phyloP scores from a whole-genome alignment of 2,888 invertebrate species.

The Oscheius sp. region DNA sequence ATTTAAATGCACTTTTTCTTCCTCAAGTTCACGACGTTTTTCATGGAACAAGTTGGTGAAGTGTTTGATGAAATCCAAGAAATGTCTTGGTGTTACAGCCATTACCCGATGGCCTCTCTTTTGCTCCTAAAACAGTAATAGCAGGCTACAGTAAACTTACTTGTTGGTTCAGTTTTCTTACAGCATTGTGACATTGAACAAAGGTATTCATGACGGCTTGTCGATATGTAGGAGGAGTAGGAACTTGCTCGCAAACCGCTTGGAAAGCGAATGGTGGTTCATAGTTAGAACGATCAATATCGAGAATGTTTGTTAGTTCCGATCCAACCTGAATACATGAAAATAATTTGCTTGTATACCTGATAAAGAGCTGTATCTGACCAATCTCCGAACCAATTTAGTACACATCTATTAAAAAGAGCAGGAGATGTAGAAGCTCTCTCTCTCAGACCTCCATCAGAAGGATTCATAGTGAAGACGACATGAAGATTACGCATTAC shows the following conservation, averaged over 20 bases:
- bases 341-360: too few species aligned
- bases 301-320: constrained; percentile 93
- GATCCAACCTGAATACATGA: constrained; percentile 77
- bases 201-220: constrained; percentile 94
- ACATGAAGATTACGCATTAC: constrained; percentile 99
- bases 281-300: constrained; percentile 87
- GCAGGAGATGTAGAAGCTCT: constrained; percentile 98
- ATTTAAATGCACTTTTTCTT: constrained; percentile 96
- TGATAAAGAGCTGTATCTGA: constrained; percentile 82
- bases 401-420: constrained; percentile 95
- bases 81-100: constrained; percentile 97
- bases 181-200: constrained; percentile 95
- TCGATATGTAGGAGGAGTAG: constrained; percentile 60
- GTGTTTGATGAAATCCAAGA: constrained; percentile 98
- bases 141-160: constrained; percentile 51
- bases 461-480: constrained; percentile 99
- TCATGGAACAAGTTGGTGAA: constrained; percentile 91
- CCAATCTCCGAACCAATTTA: constrained; percentile 99
- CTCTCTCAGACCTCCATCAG: constrained; percentile 95
- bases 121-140: constrained; percentile 30
- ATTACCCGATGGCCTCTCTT: constrained; percentile 88
- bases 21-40: constrained; percentile 93
- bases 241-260: constrained; percentile 78
- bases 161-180: constrained; percentile 87
- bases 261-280: constrained; percentile 89